These are phyloP conservation scores for Xestia ashworthii DNA, from an alignment of 2,888 invertebrate species.

Conservation along the genomic window DNA sequence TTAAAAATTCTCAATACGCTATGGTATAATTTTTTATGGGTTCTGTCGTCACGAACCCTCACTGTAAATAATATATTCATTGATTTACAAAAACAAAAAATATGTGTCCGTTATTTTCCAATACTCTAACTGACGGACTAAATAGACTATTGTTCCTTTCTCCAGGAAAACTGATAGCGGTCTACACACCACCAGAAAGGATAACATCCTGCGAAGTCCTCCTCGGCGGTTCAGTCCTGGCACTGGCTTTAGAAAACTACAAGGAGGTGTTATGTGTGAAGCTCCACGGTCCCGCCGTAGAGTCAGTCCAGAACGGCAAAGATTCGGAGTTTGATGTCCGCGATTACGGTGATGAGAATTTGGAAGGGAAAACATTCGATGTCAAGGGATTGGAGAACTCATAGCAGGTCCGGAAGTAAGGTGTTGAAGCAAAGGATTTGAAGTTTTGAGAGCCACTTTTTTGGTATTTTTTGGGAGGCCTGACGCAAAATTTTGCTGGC, in stretches of 20 bases:
- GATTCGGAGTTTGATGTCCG: conserved; percentile 90
- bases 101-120: too few species aligned
- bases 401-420: conserved; percentile 70
- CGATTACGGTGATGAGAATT: conserved; percentile 79
- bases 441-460: conserved; percentile 52
- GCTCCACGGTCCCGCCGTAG: conserved; percentile 85
- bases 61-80: too few species aligned
- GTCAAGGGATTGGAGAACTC: conserved; percentile 86
- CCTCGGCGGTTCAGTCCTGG: conserved; percentile 93
- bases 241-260: conserved; percentile 93
- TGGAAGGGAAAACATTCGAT: conserved; percentile 88
- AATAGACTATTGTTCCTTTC: conserved; percentile 28
- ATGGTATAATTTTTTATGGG: too few species aligned
- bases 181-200: conserved; percentile 94
- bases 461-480: not conserved
- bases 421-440: conserved; percentile 34
- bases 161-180: conserved; percentile 94
- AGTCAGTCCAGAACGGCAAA: conserved; percentile 79
- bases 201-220: conserved; percentile 95
- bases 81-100: too few species aligned
- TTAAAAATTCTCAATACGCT: too few species aligned
- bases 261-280: conserved; percentile 92
- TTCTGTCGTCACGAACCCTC: too few species aligned
- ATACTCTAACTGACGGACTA: too few species aligned
- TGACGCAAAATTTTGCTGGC: not conserved